Percentiles rank a stretch among this genome's conserved stretches.
Conservation (phyloP, 2,888 invertebrate species). For the Caenorhabditis wallacei region DNA sequence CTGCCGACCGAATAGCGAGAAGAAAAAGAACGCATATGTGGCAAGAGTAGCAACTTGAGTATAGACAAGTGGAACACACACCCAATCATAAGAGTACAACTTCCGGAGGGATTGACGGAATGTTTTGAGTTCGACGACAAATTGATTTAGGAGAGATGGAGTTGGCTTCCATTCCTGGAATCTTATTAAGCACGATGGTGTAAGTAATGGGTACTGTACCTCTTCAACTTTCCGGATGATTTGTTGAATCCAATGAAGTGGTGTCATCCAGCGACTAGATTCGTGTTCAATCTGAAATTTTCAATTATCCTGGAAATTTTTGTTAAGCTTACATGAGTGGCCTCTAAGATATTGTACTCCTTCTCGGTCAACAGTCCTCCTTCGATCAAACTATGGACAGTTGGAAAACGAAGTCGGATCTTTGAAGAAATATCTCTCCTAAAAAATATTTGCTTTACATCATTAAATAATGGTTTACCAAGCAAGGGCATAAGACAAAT, state of each 20-base stretch:
- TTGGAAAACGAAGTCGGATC: slow-evolving; percentile 75
- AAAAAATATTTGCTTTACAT: not conserved
- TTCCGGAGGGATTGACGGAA: slow-evolving; percentile 69
- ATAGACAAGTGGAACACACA: slow-evolving; percentile 76
- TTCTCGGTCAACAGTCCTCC: slow-evolving; percentile 74
- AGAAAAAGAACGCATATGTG: slow-evolving; percentile 84
- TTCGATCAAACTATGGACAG: slow-evolving; percentile 64
- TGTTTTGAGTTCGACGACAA: slow-evolving; percentile 68
- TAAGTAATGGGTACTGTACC: slow-evolving; percentile 1
- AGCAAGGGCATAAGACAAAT: slow-evolving; percentile 72
- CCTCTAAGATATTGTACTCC: slow-evolving; percentile 70
- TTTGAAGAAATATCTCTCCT: slow-evolving; percentile 76
- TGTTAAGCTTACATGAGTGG: slow-evolving; percentile 60
- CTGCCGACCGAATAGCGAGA: slow-evolving; percentile 84
- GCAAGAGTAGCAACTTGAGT: slow-evolving; percentile 83
- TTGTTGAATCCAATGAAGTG: slow-evolving; percentile 77
- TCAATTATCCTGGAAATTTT: no score
- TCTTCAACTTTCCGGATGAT: slow-evolving; percentile 70
- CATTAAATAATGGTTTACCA: slow-evolving; percentile 56
- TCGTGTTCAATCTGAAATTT: slow-evolving; percentile 64
- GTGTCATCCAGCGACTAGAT: slow-evolving; percentile 75
- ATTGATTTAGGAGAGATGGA: slow-evolving; percentile 72
- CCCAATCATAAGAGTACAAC: slow-evolving; percentile 77
- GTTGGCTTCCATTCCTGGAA: slow-evolving; percentile 68
- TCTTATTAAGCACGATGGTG: not conserved